Percentiles rank a stretch among this genome's conserved stretches.
phyloP scores from a whole-genome alignment of 2,888 invertebrate genomes.

The Cephus rjabovi region DNA sequence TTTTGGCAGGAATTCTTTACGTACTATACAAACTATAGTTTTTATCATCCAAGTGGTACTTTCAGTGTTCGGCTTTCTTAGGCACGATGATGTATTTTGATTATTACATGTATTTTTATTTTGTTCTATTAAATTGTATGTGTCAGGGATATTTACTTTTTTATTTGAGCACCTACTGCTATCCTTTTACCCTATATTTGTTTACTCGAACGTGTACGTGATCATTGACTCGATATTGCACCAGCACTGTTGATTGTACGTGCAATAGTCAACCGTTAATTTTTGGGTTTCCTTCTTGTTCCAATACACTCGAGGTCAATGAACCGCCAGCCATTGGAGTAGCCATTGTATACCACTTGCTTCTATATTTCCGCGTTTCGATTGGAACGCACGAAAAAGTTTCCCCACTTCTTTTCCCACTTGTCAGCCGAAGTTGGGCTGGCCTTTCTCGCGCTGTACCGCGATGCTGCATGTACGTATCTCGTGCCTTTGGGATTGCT shows the following conservation, averaged over 20 bases:
- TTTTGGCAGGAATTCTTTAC: background rate
- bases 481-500: conserved; percentile 31
- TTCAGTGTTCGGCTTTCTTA: background rate
- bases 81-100: too few species aligned
- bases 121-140: too few species aligned
- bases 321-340: background rate
- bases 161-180: background rate
- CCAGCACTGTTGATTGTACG: background rate
- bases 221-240: background rate
- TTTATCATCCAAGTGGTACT: background rate
- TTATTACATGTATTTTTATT: too few species aligned
- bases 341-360: background rate
- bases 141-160: background rate
- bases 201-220: background rate
- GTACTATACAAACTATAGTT: background rate
- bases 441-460: background rate
- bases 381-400: background rate
- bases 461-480: background rate
- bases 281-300: background rate
- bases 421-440: background rate
- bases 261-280: background rate
- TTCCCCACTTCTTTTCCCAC: background rate
- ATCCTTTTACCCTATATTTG: background rate
- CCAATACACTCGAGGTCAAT: background rate
- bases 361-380: background rate